These are phyloP conservation scores for Gallinago solitaria DNA, from an alignment of 2,797 vertebrate genomes.

Conservation along the genomic window DNA sequence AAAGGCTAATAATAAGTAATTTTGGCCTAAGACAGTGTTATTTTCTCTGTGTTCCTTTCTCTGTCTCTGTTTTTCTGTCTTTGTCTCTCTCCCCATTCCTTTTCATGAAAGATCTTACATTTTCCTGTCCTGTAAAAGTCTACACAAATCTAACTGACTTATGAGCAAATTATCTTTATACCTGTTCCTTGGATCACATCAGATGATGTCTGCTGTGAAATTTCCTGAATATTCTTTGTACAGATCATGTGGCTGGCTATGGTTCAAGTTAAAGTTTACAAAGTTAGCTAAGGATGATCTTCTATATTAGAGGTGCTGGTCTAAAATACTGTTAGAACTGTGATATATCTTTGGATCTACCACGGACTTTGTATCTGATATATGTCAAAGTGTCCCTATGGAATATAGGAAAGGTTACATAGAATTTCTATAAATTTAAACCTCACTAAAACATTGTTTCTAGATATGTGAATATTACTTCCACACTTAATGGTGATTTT, in stretches of 20 bases:
- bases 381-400: neutral
- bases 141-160: neutral
- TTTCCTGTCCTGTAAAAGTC: neutral
- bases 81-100: neutral
- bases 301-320: neutral
- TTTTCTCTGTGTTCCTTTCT: neutral
- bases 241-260: neutral
- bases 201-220: neutral
- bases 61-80: neutral
- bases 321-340: neutral
- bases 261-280: neutral
- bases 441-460: neutral
- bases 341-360: neutral
- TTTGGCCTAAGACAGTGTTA: neutral
- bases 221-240: neutral
- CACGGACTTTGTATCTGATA: neutral
- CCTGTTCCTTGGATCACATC: neutral
- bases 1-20: neutral
- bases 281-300: neutral
- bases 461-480: neutral
- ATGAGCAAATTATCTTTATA: constrained; percentile 5
- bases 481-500: neutral
- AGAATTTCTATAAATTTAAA: neutral
- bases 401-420: neutral
- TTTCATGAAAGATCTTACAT: neutral